A percentile compares a stretch with the other conserved stretches of the same genome.
Evolutionary conservation across 2,888 invertebrate genomes (phyloP).

Genomic region (Gryllus longicercus): DNA sequence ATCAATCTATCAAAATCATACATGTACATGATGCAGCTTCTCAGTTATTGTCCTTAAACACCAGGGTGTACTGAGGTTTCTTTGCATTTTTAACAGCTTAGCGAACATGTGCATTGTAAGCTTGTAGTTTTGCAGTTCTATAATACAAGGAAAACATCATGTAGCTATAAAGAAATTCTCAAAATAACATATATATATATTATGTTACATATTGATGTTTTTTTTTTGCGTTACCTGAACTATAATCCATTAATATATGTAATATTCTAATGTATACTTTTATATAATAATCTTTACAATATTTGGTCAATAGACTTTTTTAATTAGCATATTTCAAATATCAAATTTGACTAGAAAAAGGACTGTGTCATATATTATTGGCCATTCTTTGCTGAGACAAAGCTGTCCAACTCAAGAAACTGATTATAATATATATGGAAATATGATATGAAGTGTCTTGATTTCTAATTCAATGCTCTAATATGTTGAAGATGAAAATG

Average conservation of each 20-base stretch:
- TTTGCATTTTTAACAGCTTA: not conserved
- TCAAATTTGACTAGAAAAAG: not conserved
- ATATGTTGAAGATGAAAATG: too few relatives aligned
- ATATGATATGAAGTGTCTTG: too few relatives aligned
- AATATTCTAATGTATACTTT: not conserved
- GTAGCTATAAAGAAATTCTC: not conserved
- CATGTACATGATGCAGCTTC: not conserved
- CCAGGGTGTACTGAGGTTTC: not conserved
- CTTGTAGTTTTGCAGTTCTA: not conserved
- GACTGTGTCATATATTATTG: too few relatives aligned
- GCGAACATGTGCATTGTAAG: constrained; percentile 11
- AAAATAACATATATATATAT: not conserved
- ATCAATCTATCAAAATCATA: too few relatives aligned
- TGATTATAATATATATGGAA: too few relatives aligned
- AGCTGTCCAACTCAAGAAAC: too few relatives aligned
- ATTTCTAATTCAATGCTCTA: too few relatives aligned
- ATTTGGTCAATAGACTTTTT: not conserved
- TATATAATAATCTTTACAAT: not conserved
- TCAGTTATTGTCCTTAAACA: constrained; percentile 17
- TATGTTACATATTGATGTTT: not conserved
- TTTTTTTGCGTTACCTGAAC: not conserved
- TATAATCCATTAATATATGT: not conserved
- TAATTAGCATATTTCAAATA: not conserved
- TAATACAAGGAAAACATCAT: not conserved
- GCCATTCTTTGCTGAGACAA: too few relatives aligned